Percentiles rank a stretch among this genome's conserved stretches.
Conservation (phyloP, 2,797 vertebrate genomes). For the Anomalospiza imberbis region DNA sequence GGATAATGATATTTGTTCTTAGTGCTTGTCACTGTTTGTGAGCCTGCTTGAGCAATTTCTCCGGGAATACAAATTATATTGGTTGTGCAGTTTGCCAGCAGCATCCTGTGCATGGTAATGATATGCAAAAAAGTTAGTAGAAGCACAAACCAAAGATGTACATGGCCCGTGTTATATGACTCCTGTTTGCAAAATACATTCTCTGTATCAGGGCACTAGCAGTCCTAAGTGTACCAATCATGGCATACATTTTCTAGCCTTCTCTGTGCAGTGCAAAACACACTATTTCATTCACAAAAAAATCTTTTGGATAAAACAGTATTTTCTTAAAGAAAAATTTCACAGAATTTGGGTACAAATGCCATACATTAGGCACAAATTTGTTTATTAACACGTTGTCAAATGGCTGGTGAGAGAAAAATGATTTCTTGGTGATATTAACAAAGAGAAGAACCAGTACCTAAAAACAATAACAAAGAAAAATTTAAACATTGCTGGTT, state of each 20-base stretch:
- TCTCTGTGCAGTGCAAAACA: not conserved
- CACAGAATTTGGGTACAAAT: not conserved
- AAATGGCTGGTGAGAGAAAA: not conserved
- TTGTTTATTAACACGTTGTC: not conserved
- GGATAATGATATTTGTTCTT: slow-evolving; percentile 27
- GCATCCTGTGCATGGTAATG: not conserved
- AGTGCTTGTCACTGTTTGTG: not conserved
- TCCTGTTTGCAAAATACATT: not conserved
- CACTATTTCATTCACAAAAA: not conserved
- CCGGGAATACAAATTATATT: not conserved
- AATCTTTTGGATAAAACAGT: not conserved
- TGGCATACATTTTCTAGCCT: not conserved
- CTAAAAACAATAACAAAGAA: not conserved
- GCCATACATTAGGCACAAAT: too few relatives aligned
- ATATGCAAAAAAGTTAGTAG: not conserved
- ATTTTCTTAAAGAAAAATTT: not conserved
- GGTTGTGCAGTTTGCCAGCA: slow-evolving; percentile 31
- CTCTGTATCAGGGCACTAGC: not conserved
- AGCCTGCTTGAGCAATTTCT: slow-evolving; percentile 14
- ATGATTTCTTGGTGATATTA: not conserved
- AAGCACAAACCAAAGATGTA: not conserved
- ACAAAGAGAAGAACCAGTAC: not conserved
- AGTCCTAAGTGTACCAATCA: not conserved
- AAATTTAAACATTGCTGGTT: not conserved
- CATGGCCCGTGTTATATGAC: not conserved